Evolutionary conservation across 2,797 vertebrate genomes (phyloP).

Genomic region (Ataeniobius toweri): DNA sequence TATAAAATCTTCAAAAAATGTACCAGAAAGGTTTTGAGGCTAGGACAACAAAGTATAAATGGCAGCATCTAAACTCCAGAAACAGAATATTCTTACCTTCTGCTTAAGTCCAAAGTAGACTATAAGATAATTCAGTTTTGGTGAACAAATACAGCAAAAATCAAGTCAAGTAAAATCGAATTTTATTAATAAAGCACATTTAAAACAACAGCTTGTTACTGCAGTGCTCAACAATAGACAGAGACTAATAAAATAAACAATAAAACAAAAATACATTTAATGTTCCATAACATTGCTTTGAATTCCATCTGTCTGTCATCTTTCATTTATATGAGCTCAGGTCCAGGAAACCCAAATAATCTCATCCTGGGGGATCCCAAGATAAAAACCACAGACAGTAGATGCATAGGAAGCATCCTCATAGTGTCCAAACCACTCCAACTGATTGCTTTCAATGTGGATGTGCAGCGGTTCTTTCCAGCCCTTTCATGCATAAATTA

Average conservation of each 20-base stretch:
- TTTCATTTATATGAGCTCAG: neutral
- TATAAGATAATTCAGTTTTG: neutral
- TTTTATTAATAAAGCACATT: no score
- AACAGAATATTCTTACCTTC: neutral
- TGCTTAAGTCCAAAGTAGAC: neutral
- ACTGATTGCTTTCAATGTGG: neutral
- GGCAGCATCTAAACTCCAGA: neutral
- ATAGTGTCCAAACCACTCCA: neutral
- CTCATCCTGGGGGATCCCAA: neutral
- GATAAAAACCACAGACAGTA: neutral
- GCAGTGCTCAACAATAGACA: no score
- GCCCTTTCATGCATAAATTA: neutral
- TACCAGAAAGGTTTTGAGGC: neutral
- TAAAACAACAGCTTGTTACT: no score
- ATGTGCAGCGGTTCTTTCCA: neutral
- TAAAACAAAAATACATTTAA: neutral
- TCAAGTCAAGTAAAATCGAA: no score
- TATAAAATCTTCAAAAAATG: neutral
- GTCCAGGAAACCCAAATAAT: neutral
- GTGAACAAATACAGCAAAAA: neutral
- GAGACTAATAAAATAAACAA: no score
- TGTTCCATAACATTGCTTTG: neutral
- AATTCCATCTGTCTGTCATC: neutral
- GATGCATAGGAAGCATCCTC: neutral
- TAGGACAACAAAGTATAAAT: neutral